A percentile compares a stretch with the other conserved stretches of the same genome.
Conservation (phyloP, 2,888 invertebrate species). For the Nephrotoma appendiculata region DNA sequence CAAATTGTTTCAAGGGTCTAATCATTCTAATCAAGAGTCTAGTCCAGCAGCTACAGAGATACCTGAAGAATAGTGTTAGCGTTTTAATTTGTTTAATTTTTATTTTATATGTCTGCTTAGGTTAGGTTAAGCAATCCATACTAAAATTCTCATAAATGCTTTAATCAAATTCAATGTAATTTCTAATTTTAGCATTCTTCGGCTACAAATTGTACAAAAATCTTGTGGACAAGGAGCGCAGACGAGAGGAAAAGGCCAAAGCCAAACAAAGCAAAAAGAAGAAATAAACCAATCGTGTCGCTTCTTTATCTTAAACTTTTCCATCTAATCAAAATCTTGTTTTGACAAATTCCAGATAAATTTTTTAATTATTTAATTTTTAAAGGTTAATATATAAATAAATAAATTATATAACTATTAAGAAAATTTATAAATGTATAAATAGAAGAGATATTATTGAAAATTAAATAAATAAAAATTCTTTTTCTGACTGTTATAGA, state of each 20-base stretch:
- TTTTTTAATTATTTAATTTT: background rate
- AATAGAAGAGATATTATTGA: background rate
- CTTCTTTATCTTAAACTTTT: background rate
- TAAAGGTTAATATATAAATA: background rate
- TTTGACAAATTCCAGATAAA: background rate
- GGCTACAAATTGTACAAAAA: slow-evolving; percentile 74
- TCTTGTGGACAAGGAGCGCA: slow-evolving; percentile 57
- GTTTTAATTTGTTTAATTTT: background rate
- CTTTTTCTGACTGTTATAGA: background rate
- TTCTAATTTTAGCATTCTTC: slow-evolving; percentile 59
- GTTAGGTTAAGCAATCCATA: background rate
- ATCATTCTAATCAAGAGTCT: no score
- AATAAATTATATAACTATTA: background rate
- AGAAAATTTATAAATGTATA: background rate
- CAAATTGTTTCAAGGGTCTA: background rate
- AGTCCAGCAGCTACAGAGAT: no score
- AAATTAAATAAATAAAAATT: background rate
- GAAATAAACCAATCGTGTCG: slow-evolving; percentile 32
- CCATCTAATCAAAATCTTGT: background rate
- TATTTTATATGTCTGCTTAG: background rate
- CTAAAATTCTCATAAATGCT: no score
- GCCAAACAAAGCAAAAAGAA: slow-evolving; percentile 68
- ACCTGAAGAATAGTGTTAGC: background rate
- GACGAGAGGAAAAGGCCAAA: slow-evolving; percentile 67
- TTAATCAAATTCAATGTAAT: background rate